Base-by-base conservation (phyloP, 2,888 invertebrate species). In the Drosophila peninsularis region DNA sequence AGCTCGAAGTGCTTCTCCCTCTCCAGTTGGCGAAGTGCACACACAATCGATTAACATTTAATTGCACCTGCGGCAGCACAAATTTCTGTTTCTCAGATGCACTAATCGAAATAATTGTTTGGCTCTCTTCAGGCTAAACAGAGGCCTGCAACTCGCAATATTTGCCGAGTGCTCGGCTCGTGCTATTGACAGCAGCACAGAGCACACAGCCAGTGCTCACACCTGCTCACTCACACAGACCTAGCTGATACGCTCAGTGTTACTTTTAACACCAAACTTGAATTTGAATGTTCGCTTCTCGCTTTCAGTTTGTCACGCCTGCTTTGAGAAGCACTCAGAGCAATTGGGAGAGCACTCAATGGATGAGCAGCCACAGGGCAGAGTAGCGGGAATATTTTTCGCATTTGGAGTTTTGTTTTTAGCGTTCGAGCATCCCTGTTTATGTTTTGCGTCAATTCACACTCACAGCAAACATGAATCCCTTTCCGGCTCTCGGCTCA, bases 31-130 rank as follows among this genome's bases (percentile, higher is more conserved):
- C 56, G 49, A 67, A 53, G 54, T 68, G 45, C 68, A 71, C 75
- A 75, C 78, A 71, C 85, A 75, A 83, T 88, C 87, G 87, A 88
- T 84, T 88, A 84, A 86, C 75, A 74, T 89, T 83, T 78, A 80
- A 87, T 87, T 83, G 72, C 78, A 80, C 69, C 73, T 87, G 75
- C 62, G 71, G 74, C 71, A 64, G 60, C 64, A 49, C 42, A 66
- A 62, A 72, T 57, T 73, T 66, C 63, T 34, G 56, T 41, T 57
- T 61, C 67, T 42, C 67, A 54, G 60, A 62, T 69, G 67, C 61
- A 21, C 60, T 55, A 84, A 78, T 85, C 75, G 77, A 83, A 77
- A 75, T 81, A 74, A 74, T 77, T 77, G 89, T 78, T 75, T 60
- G 53, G 45, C 5, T 49, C 75, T 78, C 78, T 65, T 62, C 44